phyloP scores from a whole-genome alignment of 1,140 invertebrate species.

The Chrysoperla carnea region DNA sequence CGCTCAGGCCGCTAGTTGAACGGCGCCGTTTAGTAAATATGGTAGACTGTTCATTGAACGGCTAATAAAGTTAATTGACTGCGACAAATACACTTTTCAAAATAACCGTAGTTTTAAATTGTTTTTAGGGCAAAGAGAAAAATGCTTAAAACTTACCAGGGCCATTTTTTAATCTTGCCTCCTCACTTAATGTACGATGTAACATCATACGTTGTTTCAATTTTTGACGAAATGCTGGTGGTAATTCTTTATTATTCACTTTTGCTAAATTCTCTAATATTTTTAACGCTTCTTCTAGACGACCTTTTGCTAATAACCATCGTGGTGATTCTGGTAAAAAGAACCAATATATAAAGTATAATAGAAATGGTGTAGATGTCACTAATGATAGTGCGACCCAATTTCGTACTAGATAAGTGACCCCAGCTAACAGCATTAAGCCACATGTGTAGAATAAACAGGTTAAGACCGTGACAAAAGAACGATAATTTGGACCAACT shows the following conservation, averaged over 20 bases:
- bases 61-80: too few species aligned
- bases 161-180: constrained; percentile 33
- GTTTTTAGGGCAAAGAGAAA: too few species aligned
- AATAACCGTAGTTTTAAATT: too few species aligned
- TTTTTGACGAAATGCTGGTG: constrained; percentile 49
- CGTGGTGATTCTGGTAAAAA: constrained; percentile 71
- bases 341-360: constrained; percentile 73
- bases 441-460: constrained; percentile 78
- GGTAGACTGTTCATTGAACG: too few species aligned
- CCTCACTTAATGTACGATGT: constrained; percentile 41
- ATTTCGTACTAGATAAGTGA: constrained; percentile 66
- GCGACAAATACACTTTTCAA: too few species aligned
- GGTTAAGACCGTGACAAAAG: constrained; percentile 78
- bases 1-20: too few species aligned
- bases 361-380: constrained; percentile 66
- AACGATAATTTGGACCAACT: constrained; percentile 76
- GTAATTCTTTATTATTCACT: constrained; percentile 58
- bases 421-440: constrained; percentile 57
- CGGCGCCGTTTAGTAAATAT: too few species aligned
- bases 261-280: constrained; percentile 57
- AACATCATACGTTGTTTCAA: constrained; percentile 51
- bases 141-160: constrained; percentile 24
- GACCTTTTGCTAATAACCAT: constrained; percentile 65
- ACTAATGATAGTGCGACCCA: constrained; percentile 62
- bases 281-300: constrained; percentile 57